A percentile compares a stretch with the other conserved stretches of the same genome.
phyloP scores from a whole-genome alignment of 53 echinoderm and acorn worm genomes.

The Paelopatides confundens region DNA sequence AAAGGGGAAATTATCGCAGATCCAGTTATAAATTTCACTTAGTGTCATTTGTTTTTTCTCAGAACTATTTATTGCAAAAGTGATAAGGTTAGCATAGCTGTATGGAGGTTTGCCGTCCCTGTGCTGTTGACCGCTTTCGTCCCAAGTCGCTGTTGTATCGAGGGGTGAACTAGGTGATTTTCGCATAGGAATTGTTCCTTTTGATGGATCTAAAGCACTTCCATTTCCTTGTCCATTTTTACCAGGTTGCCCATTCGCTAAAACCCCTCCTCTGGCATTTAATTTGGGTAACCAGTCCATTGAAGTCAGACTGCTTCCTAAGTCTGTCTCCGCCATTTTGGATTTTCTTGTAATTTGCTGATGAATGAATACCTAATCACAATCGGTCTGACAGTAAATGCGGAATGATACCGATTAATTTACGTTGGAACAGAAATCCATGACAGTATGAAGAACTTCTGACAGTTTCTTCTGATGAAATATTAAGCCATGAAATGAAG shows the following conservation, averaged over 20 bases:
- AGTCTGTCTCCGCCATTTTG: constrained; percentile 95
- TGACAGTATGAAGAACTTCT: background rate
- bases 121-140: constrained; percentile 72
- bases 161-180: constrained; percentile 95
- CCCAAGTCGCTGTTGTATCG: constrained; percentile 86
- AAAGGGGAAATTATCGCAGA: constrained; percentile 98
- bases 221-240: constrained; percentile 78
- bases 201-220: constrained; percentile 78
- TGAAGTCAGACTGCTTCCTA: constrained; percentile 97
- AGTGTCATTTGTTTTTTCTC: constrained; percentile 97
- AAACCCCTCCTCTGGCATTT: constrained; percentile 80
- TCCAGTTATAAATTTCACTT: constrained; percentile 99
- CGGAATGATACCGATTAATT: constrained; percentile 15
- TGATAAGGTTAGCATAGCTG: constrained; percentile 98
- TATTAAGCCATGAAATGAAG: background rate
- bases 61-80: constrained; percentile 99
- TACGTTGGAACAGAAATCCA: background rate
- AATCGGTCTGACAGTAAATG: background rate
- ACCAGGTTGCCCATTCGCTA: constrained; percentile 70
- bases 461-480: background rate
- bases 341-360: constrained; percentile 67
- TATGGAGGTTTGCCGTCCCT: constrained; percentile 99
- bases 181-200: constrained; percentile 96
- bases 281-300: constrained; percentile 98
- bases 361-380: constrained; percentile 39